A percentile compares a stretch with the other conserved stretches of the same genome.
Evolutionary conservation across 2,888 invertebrate genomes (phyloP).

Genomic region (Daptonema setosum): DNA sequence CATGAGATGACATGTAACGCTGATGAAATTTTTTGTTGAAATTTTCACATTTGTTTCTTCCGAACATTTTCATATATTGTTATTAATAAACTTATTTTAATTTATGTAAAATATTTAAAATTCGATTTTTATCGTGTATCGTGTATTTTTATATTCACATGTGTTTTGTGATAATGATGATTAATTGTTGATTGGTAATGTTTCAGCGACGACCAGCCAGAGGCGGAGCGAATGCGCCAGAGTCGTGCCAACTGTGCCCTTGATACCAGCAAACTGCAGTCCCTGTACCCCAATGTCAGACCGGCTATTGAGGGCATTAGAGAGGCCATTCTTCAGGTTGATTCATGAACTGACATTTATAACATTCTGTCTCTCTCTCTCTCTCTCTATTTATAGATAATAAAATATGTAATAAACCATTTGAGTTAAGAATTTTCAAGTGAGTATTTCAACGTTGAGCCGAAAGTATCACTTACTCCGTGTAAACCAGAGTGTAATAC

Average conservation of each 20-base stretch:
- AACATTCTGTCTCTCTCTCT: background rate
- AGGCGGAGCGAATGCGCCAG: conserved; percentile 3
- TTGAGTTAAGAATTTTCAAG: background rate
- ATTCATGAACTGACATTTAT: background rate
- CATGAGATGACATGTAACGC: too few relatives aligned
- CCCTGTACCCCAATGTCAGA: conserved; percentile 14
- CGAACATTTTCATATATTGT: too few relatives aligned
- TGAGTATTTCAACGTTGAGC: background rate
- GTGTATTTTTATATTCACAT: too few relatives aligned
- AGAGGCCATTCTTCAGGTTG: conserved; percentile 11
- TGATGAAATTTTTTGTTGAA: too few relatives aligned
- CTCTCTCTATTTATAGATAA: background rate
- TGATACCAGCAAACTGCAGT: conserved; percentile 13
- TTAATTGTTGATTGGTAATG: background rate
- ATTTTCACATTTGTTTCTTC: too few relatives aligned
- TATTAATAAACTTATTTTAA: too few relatives aligned
- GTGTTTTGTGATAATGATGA: too few relatives aligned
- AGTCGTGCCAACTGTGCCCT: conserved; percentile 10
- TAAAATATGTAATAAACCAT: background rate
- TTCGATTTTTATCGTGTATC: too few relatives aligned
- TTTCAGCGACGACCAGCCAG: conserved; percentile 6
- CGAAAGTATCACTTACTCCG: background rate
- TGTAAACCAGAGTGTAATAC: background rate
- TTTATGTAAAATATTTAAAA: too few relatives aligned
- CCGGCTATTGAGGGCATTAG: conserved; percentile 16